Conservation (phyloP, 2,113 vertebrate species). For the Phalacrocorax pelagicus region DNA sequence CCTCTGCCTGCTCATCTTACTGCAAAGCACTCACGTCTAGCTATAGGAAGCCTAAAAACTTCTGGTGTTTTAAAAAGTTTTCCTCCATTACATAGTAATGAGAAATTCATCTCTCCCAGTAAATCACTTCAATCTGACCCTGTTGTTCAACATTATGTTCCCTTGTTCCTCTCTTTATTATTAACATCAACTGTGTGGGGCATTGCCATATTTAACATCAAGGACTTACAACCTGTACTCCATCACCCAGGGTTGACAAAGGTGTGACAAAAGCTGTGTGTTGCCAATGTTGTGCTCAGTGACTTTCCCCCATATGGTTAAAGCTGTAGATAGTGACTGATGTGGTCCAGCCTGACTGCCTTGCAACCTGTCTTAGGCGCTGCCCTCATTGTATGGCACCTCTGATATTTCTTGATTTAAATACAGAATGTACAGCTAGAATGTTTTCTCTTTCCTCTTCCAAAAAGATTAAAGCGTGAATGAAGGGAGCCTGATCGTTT, state of each 20-base stretch:
- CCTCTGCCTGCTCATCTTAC: not conserved
- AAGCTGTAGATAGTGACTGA: not conserved
- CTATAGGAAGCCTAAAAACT: not conserved
- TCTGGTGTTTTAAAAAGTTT: not conserved
- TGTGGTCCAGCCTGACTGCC: not conserved
- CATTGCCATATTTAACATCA: not conserved
- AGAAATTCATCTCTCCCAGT: not conserved
- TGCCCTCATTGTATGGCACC: not conserved
- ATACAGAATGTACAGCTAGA: not conserved
- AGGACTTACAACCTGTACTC: not conserved
- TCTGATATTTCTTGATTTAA: not conserved
- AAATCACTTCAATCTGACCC: not conserved
- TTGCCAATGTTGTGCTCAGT: not conserved
- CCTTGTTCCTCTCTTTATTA: not conserved
- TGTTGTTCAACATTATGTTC: not conserved
- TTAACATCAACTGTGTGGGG: not conserved
- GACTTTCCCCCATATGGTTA: not conserved
- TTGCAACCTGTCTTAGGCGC: not conserved
- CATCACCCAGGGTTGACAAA: not conserved
- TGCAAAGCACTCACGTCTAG: not conserved
- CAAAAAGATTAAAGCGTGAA: not conserved
- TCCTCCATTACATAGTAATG: not conserved
- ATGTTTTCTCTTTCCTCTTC: not conserved
- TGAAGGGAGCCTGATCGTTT: rapidly evolving
- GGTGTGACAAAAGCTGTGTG: not conserved